Percentiles rank a stretch among this genome's conserved stretches.
Conservation (phyloP, 1,140 invertebrate genomes). For the Globodera ellingtonae region DNA sequence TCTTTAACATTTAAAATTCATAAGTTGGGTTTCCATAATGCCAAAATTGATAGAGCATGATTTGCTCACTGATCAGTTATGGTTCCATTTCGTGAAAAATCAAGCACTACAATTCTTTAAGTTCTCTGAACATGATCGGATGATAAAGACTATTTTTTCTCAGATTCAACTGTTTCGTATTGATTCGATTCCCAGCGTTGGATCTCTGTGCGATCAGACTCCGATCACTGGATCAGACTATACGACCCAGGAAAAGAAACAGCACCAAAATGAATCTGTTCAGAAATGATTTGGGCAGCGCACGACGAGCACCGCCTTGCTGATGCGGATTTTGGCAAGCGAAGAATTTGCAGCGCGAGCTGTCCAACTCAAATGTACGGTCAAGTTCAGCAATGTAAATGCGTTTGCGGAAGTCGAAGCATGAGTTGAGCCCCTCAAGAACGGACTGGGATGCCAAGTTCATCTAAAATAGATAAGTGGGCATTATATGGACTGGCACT, state of each 20-base stretch:
- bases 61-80: too few relatives aligned
- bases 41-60: too few relatives aligned
- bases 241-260: background rate
- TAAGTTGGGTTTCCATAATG: too few relatives aligned
- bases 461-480: conserved; percentile 68
- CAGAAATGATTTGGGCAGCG: conserved; percentile 91
- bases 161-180: too few relatives aligned
- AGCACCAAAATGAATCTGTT: conserved; percentile 92
- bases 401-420: conserved; percentile 94
- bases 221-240: background rate
- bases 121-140: too few relatives aligned
- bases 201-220: too few relatives aligned
- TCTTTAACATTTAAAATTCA: conserved; percentile 65
- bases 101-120: too few relatives aligned
- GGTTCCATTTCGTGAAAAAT: too few relatives aligned
- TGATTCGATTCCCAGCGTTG: too few relatives aligned
- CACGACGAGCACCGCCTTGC: conserved; percentile 91
- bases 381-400: conserved; percentile 92
- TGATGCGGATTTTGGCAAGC: conserved; percentile 96
- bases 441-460: conserved; percentile 98
- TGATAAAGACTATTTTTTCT: too few relatives aligned
- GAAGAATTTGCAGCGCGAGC: conserved; percentile 79
- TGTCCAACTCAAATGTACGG: conserved; percentile 78
- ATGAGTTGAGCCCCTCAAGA: conserved; percentile 95
- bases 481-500: too few relatives aligned